phyloP scores from a whole-genome alignment of 1,140 invertebrate genomes.

The Brachionus calyciflorus region DNA sequence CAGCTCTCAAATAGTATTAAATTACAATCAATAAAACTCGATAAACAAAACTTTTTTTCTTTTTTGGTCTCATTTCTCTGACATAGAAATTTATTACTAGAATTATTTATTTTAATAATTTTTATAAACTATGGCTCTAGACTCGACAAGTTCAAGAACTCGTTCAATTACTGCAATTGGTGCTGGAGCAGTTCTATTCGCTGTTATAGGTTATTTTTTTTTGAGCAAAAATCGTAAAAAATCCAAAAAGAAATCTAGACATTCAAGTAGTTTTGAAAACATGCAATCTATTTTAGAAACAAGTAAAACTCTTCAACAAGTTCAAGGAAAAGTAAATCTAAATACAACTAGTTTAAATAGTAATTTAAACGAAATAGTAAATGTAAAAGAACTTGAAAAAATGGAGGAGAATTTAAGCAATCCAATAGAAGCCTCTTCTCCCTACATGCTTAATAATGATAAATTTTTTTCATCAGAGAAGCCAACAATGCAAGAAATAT shows the following conservation, averaged over 20 bases:
- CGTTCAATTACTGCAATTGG: slow-evolving; percentile 37
- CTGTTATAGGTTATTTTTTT: slow-evolving; percentile 29
- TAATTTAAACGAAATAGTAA: too few species aligned
- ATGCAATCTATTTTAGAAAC: too few species aligned
- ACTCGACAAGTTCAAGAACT: slow-evolving; percentile 36
- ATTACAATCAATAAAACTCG: too few species aligned
- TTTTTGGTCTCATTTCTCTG: too few species aligned
- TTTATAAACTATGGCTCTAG: slow-evolving; percentile 48
- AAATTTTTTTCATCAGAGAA: neutral
- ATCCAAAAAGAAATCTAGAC: slow-evolving; percentile 3
- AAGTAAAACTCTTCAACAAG: too few species aligned
- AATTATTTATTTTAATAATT: too few species aligned
- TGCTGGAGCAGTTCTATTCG: slow-evolving; percentile 38
- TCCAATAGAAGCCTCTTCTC: slow-evolving; percentile 5
- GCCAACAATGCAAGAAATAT: neutral
- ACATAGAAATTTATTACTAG: too few species aligned
- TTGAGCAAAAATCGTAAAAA: slow-evolving; percentile 7
- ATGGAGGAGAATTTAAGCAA: neutral
- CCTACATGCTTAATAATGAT: neutral
- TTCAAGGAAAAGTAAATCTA: too few species aligned
- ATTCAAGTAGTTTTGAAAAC: too few species aligned
- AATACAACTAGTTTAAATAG: too few species aligned
- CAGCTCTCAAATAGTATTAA: too few species aligned
- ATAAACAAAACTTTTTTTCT: too few species aligned
- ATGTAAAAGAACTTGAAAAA: neutral